Evolutionary conservation across 2,797 vertebrate species (phyloP), one percentile per base, ranked within the genome.

Genomic region (Holocentrus rufus): DNA sequence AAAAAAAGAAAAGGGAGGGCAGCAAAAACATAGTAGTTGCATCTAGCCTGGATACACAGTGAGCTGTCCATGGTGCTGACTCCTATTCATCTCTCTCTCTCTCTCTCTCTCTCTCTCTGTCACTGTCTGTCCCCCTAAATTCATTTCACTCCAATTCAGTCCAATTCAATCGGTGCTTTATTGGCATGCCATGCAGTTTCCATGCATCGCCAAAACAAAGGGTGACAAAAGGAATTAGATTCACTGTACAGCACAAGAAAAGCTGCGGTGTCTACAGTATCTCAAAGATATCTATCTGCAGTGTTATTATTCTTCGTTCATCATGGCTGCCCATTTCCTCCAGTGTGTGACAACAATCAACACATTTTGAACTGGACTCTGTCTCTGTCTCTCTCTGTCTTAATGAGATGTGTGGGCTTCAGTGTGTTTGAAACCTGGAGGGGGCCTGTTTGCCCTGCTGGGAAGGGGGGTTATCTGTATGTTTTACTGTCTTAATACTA

Each of bases 31-130:
- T 47, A 39, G 73, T 52, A 49, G 76, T 74, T 76, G 85, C 17
- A 66, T 81, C 80, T 81, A 76, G 81, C 83, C 81, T 68, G 42
- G 69, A 49, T 30, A 39, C 39, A 65, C 67, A 22, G 46, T 39
- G 87, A 85, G 87, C 93, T 94, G 90, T 93, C 93, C 90, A 15
- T 81, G 92, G 92, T 93, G 20, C 93, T 94, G 92, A 92, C 88
- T 65, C 61, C 65, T 75, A 79, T 80, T 66, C 58, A 57, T 64
- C 60, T 70, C 54, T 47, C 63, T 47, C 57, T 59, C 49, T 57
- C 18, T 9, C 1, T 74, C 67, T 66, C 54, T 54, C 14, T 46
- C 72, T 78, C 61, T 50, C 70, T 66, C 55, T n/a, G n/a, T 47
- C 69, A 44, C 50, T 54, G 59, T 34, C 20, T 72, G 39, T 31